Evolutionary conservation across 2,113 vertebrate genomes (phyloP).

Genomic region (Heterochromis multidens): DNA sequence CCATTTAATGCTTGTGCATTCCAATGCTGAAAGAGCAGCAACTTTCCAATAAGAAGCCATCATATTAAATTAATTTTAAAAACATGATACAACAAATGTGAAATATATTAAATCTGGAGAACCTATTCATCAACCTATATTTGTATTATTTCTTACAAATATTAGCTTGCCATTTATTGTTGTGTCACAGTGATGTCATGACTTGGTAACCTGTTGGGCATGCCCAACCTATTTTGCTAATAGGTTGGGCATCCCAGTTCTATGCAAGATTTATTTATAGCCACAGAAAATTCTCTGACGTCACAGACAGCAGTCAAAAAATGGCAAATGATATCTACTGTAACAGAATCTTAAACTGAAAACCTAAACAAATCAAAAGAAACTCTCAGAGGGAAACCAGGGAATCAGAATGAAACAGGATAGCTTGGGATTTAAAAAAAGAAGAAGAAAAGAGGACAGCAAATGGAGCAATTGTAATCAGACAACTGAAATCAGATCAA

Average conservation of each 20-base stretch:
- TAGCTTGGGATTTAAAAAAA: neutral
- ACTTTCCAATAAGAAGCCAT: neutral
- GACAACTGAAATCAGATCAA: no score
- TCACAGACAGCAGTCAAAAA: neutral
- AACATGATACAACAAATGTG: rapidly evolving
- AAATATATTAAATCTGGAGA: neutral
- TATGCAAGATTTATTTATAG: neutral
- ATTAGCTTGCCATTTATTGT: neutral
- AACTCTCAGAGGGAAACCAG: neutral
- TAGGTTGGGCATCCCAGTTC: neutral
- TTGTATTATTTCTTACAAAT: no score
- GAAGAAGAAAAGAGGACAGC: neutral
- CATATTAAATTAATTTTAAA: neutral
- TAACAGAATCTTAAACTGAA: neutral
- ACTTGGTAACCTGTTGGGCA: neutral
- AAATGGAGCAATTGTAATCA: no score
- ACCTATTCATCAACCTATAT: neutral
- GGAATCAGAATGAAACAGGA: neutral
- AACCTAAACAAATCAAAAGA: neutral
- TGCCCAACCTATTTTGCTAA: neutral
- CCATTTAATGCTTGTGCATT: neutral
- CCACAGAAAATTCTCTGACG: neutral
- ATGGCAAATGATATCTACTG: neutral
- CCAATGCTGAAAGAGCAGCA: neutral
- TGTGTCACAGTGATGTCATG: neutral